Percentiles rank a stretch among this genome's conserved stretches.
phyloP scores from a whole-genome alignment of 2,888 invertebrate species.

The Lysandra bellargus region DNA sequence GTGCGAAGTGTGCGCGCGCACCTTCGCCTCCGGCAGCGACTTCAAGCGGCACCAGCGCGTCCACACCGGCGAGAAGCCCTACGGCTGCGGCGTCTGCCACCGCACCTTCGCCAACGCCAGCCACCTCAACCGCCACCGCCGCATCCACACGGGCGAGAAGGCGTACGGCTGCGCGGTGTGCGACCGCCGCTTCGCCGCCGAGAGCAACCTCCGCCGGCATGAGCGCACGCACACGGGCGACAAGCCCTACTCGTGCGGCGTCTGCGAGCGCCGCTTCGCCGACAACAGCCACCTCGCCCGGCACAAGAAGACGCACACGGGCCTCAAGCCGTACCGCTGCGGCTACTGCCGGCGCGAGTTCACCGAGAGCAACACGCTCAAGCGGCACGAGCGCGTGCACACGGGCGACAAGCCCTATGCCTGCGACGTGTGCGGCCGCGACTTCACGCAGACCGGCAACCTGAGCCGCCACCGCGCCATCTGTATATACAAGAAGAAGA shows the following conservation, averaged over 20 bases:
- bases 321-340: conserved; percentile 55
- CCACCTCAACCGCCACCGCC: conserved; percentile 34
- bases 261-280: conserved; percentile 26
- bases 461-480: conserved; percentile 1
- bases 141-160: conserved; percentile 36
- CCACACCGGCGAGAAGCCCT: conserved; percentile 37
- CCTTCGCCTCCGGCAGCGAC: conserved; percentile 22
- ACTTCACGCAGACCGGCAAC: conserved; percentile 19
- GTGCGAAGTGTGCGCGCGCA: conserved; percentile 22
- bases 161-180: conserved; percentile 35
- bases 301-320: conserved; percentile 57
- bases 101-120: conserved; percentile 33
- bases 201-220: conserved; percentile 27
- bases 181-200: conserved; percentile 34
- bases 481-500: conserved; percentile 1
- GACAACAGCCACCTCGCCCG: conserved; percentile 44
- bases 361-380: conserved; percentile 24
- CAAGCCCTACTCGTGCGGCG: conserved; percentile 23
- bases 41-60: conserved; percentile 25
- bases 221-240: conserved; percentile 29
- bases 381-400: conserved; percentile 19
- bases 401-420: conserved; percentile 25
- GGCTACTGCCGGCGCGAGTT: conserved; percentile 42
- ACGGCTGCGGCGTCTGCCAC: conserved; percentile 36
- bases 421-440: not conserved